Percentiles rank a stretch among this genome's conserved stretches.
Conservation (phyloP, 2,797 vertebrate genomes). For the Amphiprion clarkii region DNA sequence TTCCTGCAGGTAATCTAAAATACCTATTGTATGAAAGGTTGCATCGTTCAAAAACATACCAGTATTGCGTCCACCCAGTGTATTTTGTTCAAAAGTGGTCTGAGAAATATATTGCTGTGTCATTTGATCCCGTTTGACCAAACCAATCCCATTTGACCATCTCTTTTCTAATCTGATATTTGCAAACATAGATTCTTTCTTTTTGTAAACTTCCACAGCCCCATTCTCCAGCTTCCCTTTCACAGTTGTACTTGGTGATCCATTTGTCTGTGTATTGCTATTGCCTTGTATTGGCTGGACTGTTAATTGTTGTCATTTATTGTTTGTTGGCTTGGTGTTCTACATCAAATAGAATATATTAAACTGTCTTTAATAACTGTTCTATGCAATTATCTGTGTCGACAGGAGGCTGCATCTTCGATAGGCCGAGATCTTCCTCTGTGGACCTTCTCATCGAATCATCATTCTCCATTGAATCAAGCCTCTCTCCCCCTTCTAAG, state of each 20-base stretch:
- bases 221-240: conserved; percentile 88
- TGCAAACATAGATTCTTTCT: conserved; percentile 68
- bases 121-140: conserved; percentile 77
- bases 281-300: conserved; percentile 76
- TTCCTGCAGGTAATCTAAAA: conserved; percentile 94
- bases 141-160: conserved; percentile 86
- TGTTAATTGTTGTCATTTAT: conserved; percentile 67
- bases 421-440: conserved; percentile 81
- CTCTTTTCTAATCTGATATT: conserved; percentile 83
- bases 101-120: conserved; percentile 79
- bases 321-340: conserved; percentile 70
- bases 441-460: conserved; percentile 81
- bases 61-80: conserved; percentile 91
- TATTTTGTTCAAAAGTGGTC: conserved; percentile 83
- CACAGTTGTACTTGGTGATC: conserved; percentile 88
- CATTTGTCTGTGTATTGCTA: conserved; percentile 92
- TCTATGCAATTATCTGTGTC: conserved; percentile 57
- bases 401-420: conserved; percentile 73
- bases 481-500: conserved; percentile 53
- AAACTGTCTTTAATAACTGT: conserved; percentile 25
- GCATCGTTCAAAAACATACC: conserved; percentile 90
- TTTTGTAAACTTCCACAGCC: conserved; percentile 76
- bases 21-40: conserved; percentile 84
- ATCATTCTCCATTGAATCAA: conserved; percentile 58
- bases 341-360: conserved; percentile 18